phyloP scores from a whole-genome alignment of 1,140 invertebrate species.

The Pollicipes pollicipes region DNA sequence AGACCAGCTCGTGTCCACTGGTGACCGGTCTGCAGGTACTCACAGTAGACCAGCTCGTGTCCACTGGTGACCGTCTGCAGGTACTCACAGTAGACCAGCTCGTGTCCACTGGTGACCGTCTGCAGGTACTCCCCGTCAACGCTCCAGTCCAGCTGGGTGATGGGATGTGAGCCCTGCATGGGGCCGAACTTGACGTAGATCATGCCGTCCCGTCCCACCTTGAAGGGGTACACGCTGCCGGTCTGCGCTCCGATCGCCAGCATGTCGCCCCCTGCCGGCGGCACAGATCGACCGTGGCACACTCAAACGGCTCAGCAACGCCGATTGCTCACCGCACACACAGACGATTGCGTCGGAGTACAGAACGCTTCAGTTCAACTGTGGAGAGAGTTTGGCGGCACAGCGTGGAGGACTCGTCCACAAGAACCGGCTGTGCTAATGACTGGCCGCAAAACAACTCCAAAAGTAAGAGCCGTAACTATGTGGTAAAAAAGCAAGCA shows the following conservation, averaged over 20 bases:
- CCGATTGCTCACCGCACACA: background rate
- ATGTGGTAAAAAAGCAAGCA: too few species aligned
- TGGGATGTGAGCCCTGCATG: constrained; percentile 57
- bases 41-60: too few species aligned
- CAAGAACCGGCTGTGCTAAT: too few species aligned
- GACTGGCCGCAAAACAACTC: background rate
- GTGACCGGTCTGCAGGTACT: too few species aligned
- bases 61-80: background rate
- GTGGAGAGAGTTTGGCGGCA: too few species aligned
- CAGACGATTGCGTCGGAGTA: background rate
- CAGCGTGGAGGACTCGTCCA: too few species aligned
- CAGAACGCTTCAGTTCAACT: background rate
- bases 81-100: constrained; percentile 66
- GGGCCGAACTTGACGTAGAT: constrained; percentile 74
- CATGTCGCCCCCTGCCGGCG: constrained; percentile 56
- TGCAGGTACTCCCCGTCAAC: constrained; percentile 67
- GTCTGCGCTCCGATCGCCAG: constrained; percentile 81
- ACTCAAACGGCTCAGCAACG: background rate
- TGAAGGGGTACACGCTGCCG: constrained; percentile 63
- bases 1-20: too few species aligned
- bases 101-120: constrained; percentile 80
- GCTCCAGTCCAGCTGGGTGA: constrained; percentile 78
- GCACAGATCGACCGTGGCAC: too few species aligned
- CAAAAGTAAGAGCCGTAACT: too few species aligned
- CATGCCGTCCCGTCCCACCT: constrained; percentile 64